Conservation (phyloP, 2,113 vertebrate species). For the Elachura formosa region DNA sequence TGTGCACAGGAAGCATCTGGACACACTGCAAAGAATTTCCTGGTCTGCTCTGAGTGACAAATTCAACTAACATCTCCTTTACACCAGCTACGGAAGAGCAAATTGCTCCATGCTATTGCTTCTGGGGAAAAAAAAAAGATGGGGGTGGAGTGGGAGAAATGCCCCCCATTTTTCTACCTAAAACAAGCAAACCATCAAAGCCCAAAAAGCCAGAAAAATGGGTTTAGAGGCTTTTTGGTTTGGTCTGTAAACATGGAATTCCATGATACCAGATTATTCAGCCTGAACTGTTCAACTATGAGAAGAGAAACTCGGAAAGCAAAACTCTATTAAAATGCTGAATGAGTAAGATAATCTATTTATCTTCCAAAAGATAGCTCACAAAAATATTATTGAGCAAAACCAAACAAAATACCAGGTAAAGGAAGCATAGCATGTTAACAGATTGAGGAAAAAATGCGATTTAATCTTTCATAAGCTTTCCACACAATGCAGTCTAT, state of each 20-base stretch:
- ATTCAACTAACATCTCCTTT: not conserved
- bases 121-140: not conserved
- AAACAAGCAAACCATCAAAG: not conserved
- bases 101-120: not conserved
- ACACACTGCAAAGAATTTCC: conserved; percentile 44
- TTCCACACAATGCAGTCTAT: not conserved
- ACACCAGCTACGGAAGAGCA: not conserved
- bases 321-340: not conserved
- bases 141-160: fast-evolving
- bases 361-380: not conserved
- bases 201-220: not conserved
- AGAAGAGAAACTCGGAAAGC: not conserved
- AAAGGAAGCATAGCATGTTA: not conserved
- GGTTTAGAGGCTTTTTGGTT: not conserved
- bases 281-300: not conserved
- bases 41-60: not conserved
- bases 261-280: not conserved
- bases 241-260: not conserved
- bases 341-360: not conserved
- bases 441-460: not conserved
- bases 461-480: not conserved
- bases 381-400: not conserved
- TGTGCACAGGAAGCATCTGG: conserved; percentile 51
- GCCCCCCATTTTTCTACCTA: not conserved
- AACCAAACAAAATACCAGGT: not conserved